These are phyloP conservation scores for Oreochromis grahami DNA, from an alignment of 2,797 vertebrate genomes.

Conservation along the genomic window DNA sequence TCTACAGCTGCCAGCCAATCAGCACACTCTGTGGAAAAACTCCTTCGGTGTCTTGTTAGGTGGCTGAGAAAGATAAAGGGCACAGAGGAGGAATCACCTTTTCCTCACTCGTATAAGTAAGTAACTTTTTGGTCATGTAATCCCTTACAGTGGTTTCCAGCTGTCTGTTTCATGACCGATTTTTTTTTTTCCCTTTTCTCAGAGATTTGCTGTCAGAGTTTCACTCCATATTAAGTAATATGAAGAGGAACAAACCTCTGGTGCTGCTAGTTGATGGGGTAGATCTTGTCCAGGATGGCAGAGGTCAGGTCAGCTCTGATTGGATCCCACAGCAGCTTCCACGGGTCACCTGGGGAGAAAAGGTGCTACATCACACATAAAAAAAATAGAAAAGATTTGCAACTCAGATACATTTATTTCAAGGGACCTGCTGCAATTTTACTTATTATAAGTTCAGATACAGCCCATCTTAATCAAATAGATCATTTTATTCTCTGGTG, in stretches of 20 bases:
- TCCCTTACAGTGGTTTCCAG: not conserved
- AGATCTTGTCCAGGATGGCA: constrained; percentile 71
- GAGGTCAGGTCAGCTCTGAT: constrained; percentile 76
- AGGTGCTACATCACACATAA: not conserved
- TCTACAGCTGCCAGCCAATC: constrained; percentile 80
- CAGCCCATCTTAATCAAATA: not conserved
- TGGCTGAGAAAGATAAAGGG: constrained; percentile 62
- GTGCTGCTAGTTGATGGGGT: constrained; percentile 82
- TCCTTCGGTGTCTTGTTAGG: constrained; percentile 77
- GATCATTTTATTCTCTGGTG: not conserved
- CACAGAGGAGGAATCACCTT: constrained; percentile 28
- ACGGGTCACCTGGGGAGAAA: constrained; percentile 34
- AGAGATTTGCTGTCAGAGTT: constrained; percentile 83
- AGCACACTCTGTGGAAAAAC: constrained; percentile 68
- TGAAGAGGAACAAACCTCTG: constrained; percentile 64
- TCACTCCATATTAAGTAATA: constrained; percentile 49
- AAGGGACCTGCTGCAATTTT: not conserved
- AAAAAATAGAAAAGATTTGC: not conserved
- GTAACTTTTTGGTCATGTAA: not conserved
- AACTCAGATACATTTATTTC: not conserved
- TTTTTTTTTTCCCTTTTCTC: not conserved
- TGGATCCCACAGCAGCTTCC: constrained; percentile 84
- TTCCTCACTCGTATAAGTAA: constrained; percentile 76
- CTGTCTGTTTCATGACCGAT: accelerated
- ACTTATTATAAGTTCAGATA: not conserved